Conservation (phyloP, 2,888 invertebrate genomes). For the Mongoloraphidia duomilia region DNA sequence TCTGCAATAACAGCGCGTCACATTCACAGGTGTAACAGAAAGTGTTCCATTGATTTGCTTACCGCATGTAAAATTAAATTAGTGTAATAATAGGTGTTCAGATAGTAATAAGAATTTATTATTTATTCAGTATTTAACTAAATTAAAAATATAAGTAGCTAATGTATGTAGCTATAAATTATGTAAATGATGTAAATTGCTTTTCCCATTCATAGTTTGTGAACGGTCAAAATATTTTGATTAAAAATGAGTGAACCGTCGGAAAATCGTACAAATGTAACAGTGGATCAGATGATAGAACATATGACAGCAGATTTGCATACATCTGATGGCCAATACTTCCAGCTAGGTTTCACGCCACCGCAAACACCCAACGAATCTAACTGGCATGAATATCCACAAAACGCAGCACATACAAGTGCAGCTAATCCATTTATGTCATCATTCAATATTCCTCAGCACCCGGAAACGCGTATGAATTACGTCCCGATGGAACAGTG, state of each 20-base stretch:
- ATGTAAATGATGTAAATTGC: no score
- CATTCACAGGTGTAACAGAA: no score
- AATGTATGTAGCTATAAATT: no score
- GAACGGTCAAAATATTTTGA: no score
- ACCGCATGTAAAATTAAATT: no score
- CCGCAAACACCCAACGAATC: slow-evolving; percentile 21
- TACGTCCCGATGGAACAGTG: slow-evolving; percentile 2
- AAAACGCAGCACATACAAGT: slow-evolving; percentile 14
- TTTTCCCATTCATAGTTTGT: no score
- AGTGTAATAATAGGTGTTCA: no score
- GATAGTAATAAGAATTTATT: no score
- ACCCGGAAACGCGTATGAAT: background rate
- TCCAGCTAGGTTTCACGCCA: slow-evolving; percentile 35
- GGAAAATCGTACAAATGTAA: slow-evolving; percentile 22
- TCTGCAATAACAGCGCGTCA: no score
- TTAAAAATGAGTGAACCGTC: slow-evolving; percentile 24
- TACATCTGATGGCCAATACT: slow-evolving; percentile 39
- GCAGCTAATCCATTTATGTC: slow-evolving; percentile 15
- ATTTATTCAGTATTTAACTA: no score
- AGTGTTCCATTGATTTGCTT: no score
- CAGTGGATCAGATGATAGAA: slow-evolving; percentile 41
- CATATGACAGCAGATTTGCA: slow-evolving; percentile 44
- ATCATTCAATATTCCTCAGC: slow-evolving; percentile 2
- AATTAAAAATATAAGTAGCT: no score
- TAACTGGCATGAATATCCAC: slow-evolving; percentile 25